These are phyloP conservation scores for Notolabrus celidotus DNA, from an alignment of 2,797 vertebrate genomes.

Conservation along the genomic window DNA sequence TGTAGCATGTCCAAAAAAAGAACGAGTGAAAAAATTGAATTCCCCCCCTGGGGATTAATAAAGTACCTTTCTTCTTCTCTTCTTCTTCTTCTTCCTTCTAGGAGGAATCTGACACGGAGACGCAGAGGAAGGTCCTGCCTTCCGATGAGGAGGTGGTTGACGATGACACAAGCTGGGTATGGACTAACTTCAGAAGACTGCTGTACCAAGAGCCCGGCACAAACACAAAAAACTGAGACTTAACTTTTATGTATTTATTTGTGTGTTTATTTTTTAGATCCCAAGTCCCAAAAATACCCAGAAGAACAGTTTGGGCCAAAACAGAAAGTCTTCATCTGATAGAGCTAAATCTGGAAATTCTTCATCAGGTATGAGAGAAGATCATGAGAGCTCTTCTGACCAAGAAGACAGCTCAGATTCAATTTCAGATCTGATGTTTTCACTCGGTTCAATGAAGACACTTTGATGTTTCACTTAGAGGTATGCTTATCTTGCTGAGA, in stretches of 20 bases:
- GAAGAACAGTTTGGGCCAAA: not conserved
- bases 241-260: not conserved
- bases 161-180: slow-evolving; percentile 57
- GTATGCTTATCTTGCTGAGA: too few species aligned
- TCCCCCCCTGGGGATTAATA: too few species aligned
- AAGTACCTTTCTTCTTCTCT: too few species aligned
- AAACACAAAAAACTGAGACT: too few species aligned
- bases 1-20: too few species aligned
- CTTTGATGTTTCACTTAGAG: too few species aligned
- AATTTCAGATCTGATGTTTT: too few species aligned
- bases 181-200: not conserved
- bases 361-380: slow-evolving; percentile 42
- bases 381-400: not conserved
- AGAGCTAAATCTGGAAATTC: slow-evolving; percentile 25
- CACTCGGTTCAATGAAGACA: too few species aligned
- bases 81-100: slow-evolving; percentile 18
- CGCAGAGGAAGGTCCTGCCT: not conserved
- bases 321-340: slow-evolving; percentile 25
- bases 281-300: slow-evolving; percentile 51
- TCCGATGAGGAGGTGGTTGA: slow-evolving; percentile 51
- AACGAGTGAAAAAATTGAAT: too few species aligned
- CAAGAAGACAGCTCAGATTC: not conserved
- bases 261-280: slow-evolving; percentile 32
- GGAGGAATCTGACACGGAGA: slow-evolving; percentile 21
- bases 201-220: not conserved